Percentiles rank a stretch among this genome's conserved stretches.
Evolutionary conservation across 2,888 invertebrate genomes (phyloP).

Genomic region (Ophion costatus): DNA sequence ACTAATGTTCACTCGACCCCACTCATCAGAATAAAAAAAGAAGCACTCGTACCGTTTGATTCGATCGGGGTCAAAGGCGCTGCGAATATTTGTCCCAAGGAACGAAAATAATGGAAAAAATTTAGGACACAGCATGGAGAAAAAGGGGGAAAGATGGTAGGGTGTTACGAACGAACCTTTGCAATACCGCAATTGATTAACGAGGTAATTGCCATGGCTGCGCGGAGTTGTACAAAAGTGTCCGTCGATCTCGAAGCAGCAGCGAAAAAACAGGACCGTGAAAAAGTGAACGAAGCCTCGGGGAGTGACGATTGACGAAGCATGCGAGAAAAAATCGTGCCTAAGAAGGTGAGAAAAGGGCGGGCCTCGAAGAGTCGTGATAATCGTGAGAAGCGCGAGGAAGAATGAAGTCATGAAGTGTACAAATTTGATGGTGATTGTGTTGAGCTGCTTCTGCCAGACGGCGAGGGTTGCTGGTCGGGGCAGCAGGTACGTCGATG

Average conservation of each 20-base stretch:
- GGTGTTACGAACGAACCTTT: neutral
- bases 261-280: neutral
- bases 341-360: neutral
- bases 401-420: slow-evolving; percentile 79
- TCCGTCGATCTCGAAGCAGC: neutral
- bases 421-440: slow-evolving; percentile 68
- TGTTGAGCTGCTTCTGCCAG: slow-evolving; percentile 72
- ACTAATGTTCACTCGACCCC: neutral
- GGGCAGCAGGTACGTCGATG: slow-evolving; percentile 35
- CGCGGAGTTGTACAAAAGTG: neutral
- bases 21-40: neutral
- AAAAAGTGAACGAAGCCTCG: neutral
- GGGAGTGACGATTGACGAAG: neutral
- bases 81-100: too few species aligned
- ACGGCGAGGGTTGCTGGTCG: slow-evolving; percentile 66
- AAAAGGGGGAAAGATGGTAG: neutral
- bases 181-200: neutral
- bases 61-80: neutral
- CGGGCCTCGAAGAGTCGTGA: slow-evolving; percentile 43
- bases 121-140: neutral
- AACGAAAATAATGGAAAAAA: neutral
- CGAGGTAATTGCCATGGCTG: neutral
- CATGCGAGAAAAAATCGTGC: neutral
- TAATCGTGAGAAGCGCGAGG: slow-evolving; percentile 23
- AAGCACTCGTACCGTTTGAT: neutral